phyloP scores from a whole-genome alignment of 2,888 invertebrate species.

The Himalopsyche anomala region DNA sequence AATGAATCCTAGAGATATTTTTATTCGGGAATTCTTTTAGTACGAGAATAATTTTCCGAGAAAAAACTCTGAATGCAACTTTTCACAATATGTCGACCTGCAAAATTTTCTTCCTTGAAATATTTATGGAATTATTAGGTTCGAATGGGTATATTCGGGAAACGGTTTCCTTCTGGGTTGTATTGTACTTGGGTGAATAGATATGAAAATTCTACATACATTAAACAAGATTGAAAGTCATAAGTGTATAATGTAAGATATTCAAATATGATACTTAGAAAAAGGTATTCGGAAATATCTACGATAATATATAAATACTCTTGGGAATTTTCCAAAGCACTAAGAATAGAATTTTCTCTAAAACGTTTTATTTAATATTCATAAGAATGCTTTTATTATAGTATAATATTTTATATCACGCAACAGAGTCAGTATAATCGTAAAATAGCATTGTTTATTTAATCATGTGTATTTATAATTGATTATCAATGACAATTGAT shows the following conservation, averaged over 20 bases:
- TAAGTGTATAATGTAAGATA: constrained; percentile 15
- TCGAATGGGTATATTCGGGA: constrained; percentile 11
- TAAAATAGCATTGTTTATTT: too few relatives aligned
- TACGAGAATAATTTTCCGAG: too few relatives aligned
- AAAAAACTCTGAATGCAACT: not conserved
- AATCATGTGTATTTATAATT: too few relatives aligned
- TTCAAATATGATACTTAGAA: not conserved
- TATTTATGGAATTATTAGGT: constrained; percentile 38
- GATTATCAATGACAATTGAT: too few relatives aligned
- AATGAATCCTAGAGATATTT: too few relatives aligned
- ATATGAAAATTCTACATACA: constrained; percentile 38
- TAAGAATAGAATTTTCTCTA: not conserved
- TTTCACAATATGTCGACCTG: not conserved
- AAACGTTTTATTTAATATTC: too few relatives aligned
- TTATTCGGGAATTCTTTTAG: too few relatives aligned
- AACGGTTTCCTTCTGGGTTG: not conserved
- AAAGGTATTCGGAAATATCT: not conserved
- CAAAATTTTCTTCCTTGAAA: not conserved
- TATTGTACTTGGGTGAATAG: constrained; percentile 1
- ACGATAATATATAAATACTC: not conserved
- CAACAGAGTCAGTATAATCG: too few relatives aligned
- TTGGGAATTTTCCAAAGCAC: not conserved
- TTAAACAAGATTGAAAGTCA: constrained; percentile 12
- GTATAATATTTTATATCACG: too few relatives aligned
- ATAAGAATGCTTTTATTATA: too few relatives aligned